Evolutionary conservation across 2,113 vertebrate genomes (phyloP).

Genomic region (Microcebus tavaratra): DNA sequence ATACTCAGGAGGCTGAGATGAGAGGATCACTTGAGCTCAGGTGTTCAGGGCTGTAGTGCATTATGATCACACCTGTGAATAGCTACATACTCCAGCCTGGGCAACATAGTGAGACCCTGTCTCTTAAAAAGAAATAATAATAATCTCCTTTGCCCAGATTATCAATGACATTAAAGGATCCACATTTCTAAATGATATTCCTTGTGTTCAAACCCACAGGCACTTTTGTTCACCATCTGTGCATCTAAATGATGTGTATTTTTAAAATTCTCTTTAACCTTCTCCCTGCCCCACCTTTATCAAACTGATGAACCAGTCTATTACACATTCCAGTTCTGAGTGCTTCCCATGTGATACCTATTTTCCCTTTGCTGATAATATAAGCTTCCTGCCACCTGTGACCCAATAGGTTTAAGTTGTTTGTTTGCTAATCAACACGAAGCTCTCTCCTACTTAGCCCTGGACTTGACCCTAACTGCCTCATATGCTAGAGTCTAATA

Average conservation of each 20-base stretch:
- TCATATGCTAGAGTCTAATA: slow-evolving; percentile 61
- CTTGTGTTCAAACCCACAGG: neutral
- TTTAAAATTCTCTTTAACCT: slow-evolving; percentile 55
- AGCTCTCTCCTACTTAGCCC: slow-evolving; percentile 63
- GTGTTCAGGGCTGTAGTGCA: neutral
- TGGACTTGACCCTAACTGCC: slow-evolving; percentile 74
- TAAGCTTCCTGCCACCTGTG: slow-evolving; percentile 65
- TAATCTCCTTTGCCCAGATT: neutral
- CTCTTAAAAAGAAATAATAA: neutral
- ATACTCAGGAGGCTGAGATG: neutral
- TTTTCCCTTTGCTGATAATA: slow-evolving; percentile 61
- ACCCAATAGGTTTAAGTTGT: slow-evolving; percentile 67
- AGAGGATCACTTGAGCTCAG: neutral
- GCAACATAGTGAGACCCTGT: neutral
- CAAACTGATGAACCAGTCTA: slow-evolving; percentile 33
- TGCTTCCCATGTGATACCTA: slow-evolving; percentile 49
- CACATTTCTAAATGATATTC: neutral
- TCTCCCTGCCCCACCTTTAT: slow-evolving; percentile 23
- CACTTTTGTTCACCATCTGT: slow-evolving; percentile 27
- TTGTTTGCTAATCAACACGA: slow-evolving; percentile 69
- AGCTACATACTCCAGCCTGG: neutral
- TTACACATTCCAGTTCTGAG: neutral
- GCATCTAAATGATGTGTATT: slow-evolving; percentile 29
- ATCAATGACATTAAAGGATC: neutral
- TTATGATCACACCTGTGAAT: neutral